Conservation (phyloP, 2,113 vertebrate genomes). For the Callocephalon fimbriatum region DNA sequence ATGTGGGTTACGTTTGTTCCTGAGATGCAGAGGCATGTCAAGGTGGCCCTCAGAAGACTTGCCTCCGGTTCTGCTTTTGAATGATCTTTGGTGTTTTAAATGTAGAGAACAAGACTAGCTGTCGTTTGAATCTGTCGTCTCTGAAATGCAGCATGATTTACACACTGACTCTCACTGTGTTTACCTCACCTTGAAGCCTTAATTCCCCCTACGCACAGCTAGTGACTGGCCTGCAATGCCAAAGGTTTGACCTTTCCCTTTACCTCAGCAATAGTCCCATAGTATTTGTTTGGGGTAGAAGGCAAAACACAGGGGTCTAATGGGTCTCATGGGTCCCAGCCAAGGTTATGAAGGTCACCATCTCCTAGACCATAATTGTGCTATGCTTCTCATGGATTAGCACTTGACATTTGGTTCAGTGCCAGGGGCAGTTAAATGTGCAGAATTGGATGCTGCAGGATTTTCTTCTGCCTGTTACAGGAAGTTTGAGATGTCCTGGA, state of each 20-base stretch:
- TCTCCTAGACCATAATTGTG: background rate
- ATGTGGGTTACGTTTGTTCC: background rate
- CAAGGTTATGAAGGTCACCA: conserved; percentile 34
- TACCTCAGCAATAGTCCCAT: conserved; percentile 52
- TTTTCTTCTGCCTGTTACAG: conserved; percentile 1
- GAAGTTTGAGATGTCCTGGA: conserved; percentile 4
- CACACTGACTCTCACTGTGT: conserved; percentile 59
- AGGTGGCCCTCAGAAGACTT: background rate
- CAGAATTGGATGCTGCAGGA: background rate
- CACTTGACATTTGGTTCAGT: background rate
- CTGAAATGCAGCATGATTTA: conserved; percentile 30
- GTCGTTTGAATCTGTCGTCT: background rate
- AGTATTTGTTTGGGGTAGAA: conserved; percentile 58
- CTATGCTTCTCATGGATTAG: background rate
- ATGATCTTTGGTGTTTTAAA: conserved; percentile 41
- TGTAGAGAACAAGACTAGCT: conserved; percentile 50
- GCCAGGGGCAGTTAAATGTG: background rate
- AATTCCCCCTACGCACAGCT: conserved; percentile 63
- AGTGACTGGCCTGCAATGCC: conserved; percentile 50
- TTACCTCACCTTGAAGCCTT: conserved; percentile 80
- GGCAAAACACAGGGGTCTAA: conserved; percentile 25
- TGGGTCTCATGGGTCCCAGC: background rate
- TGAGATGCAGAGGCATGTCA: background rate
- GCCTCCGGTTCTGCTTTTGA: conserved; percentile 5
- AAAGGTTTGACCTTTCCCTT: conserved; percentile 44